Evolutionary conservation across 2,113 vertebrate species (phyloP).

Genomic region (Leptodactylus fuscus): DNA sequence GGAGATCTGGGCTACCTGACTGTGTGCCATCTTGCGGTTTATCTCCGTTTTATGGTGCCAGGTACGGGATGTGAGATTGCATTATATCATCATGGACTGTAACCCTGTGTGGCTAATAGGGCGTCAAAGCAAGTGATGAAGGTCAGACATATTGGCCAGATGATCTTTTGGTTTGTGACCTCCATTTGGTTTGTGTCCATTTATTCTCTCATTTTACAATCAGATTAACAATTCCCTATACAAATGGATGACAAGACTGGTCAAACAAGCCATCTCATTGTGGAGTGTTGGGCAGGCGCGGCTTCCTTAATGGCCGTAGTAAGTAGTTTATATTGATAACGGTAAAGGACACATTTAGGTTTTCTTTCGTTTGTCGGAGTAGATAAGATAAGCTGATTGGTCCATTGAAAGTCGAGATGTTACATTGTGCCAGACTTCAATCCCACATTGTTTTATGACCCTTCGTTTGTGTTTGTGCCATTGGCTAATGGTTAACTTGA

Average conservation of each 20-base stretch:
- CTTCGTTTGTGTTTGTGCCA: conserved; percentile 2
- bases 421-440: conserved; percentile 12
- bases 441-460: conserved; percentile 4
- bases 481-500: conserved; percentile 50
- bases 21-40: no score
- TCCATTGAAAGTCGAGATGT: not conserved
- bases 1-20: no score
- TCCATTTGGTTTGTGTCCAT: no score
- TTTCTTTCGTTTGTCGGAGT: not conserved
- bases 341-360: conserved; percentile 22
- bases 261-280: not conserved
- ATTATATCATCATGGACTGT: no score
- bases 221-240: not conserved
- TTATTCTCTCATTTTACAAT: not conserved
- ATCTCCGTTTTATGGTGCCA: no score
- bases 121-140: no score
- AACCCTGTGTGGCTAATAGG: no score
- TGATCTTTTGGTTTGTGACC: no score
- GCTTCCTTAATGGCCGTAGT: conserved; percentile 25
- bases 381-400: conserved; percentile 43
- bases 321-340: conserved; percentile 50
- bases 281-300: not conserved
- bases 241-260: not conserved
- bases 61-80: no score
- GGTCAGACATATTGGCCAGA: no score